Evolutionary conservation across 2,888 invertebrate species (phyloP), one percentile per base, ranked within the genome.

Genomic region (Bombyx huttoni): DNA sequence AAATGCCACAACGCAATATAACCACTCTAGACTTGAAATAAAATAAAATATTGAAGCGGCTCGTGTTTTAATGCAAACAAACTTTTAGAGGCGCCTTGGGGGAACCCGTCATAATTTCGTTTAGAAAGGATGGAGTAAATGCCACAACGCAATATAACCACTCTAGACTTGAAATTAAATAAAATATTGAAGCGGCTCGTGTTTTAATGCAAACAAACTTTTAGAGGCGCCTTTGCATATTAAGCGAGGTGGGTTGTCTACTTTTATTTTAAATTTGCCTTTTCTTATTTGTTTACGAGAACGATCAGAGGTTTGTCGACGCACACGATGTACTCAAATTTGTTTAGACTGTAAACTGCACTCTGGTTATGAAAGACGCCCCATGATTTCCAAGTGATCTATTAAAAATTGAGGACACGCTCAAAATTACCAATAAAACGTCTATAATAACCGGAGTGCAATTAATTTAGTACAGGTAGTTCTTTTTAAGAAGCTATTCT

Each of bases 141-240:
- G 88, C 83, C 75, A 82, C 78, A 88, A 88, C 88, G 88, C 88
- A 88, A 88, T 85, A 84, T 86, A 88, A 88, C 88, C 87, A 85
- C 75, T 85, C 81, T 84, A 86, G 85, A 86, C 82, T 69, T 77
- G 65, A 85, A 88, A 79, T 86, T 74, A 88, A 88, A 88, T 71
- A 87, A 88, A 88, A 88, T 83, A 83, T 84, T 87, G 79, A 88
- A 88, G 88, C 88, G 88, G 86, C 86, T 86, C 80, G 88, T 88
- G 88, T 88, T 88, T 83, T 87, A 88, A 88, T 88, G 88, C 88
- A 88, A 88, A 88, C 87, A 88, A 88, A 88, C 87, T 87, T 86
- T 81, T 81, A 69, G 84, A 88, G 88, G 88, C 88, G 85, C 87
- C 79, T 85, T 88, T 88, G 88, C 88, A 87, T 88, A 88, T 87